Base-by-base conservation (phyloP, 92 coral and sea anemone species). In the Palythoa grandis region DNA sequence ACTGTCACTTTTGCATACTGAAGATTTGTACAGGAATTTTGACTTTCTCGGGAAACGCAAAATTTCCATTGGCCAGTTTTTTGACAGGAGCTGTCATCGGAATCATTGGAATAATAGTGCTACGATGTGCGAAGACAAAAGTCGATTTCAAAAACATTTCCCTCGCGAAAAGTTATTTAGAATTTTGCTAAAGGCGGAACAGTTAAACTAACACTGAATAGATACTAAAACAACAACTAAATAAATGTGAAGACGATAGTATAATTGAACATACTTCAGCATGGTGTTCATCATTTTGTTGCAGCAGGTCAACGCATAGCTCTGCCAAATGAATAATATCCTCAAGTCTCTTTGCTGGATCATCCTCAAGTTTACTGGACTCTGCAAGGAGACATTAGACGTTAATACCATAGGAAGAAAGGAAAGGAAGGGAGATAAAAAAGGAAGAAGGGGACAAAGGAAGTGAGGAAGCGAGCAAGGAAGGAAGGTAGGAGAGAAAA, bases 271-370 rank as follows among this genome's bases (percentile, higher is more conserved):
- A 47, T 79, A 95, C 99, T 96, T 96, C 99, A 1, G 98, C 93
- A 82, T 96, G 99, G 60, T 96, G 98, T 72, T 96, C 99, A 43
- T 96, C 99, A 70, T 96, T 96, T 72, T 96, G 99, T 73, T 96
- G 99, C 24, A 96, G 92, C 14, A 96, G 91, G 40, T 96, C 99
- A 76, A 96, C 92, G 74, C 99, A 96, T 23, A 95, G 63, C 72
- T 96, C 99, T 2, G 98, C 99, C 86, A 96, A 82, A 48, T 88
- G 96, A 86, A 95, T 74, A 72, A 96, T 92, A 63, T 86, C 95
- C 20, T 94, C 92, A 29, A 96, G 91, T 70, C 93, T 92, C 71
- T 88, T 91, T 4, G 84, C 92, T 38, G 97, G 95, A 38, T 92
- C 8, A 22, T 84, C 91, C 38, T 92, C 94, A 15, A 90, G 91